Percentiles rank a stretch among this genome's conserved stretches.
phyloP scores from a whole-genome alignment of 2,113 vertebrate genomes.

The Agelaius tricolor region DNA sequence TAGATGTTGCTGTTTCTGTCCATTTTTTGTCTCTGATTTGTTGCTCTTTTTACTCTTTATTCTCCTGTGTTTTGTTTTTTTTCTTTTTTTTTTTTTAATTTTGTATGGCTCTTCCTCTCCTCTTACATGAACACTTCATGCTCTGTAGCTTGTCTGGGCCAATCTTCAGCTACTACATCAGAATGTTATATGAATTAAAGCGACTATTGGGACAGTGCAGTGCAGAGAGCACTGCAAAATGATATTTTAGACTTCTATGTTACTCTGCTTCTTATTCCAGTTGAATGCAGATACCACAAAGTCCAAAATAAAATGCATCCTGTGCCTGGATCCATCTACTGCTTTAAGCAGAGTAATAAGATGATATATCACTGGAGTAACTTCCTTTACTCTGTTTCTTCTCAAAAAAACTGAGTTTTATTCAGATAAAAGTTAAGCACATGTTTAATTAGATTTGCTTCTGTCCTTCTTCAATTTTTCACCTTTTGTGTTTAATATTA shows the following conservation, averaged over 20 bases:
- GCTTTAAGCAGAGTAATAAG: not conserved
- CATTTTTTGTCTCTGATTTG: not conserved
- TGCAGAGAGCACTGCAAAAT: not conserved
- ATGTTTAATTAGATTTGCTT: not conserved
- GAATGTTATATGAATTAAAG: not conserved
- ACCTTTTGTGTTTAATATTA: not conserved
- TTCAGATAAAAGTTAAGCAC: not conserved
- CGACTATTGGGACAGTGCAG: accelerated
- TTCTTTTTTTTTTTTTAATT: not conserved
- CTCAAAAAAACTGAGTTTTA: not conserved
- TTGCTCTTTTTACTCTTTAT: not conserved
- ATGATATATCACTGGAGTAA: not conserved
- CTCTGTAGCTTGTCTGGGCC: not conserved
- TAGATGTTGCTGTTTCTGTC: not conserved
- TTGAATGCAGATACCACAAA: not conserved
- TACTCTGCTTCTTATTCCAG: not conserved
- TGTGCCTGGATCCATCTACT: not conserved
- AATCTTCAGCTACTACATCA: not conserved
- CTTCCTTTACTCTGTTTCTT: not conserved
- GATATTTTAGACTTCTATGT: not conserved
- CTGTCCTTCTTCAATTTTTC: not conserved
- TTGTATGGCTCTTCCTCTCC: not conserved
- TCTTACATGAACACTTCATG: not conserved
- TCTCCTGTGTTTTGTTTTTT: not conserved
- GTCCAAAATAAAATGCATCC: not conserved